Conservation (phyloP, 2,797 vertebrate genomes). For the Craterocephalus amniculus region DNA sequence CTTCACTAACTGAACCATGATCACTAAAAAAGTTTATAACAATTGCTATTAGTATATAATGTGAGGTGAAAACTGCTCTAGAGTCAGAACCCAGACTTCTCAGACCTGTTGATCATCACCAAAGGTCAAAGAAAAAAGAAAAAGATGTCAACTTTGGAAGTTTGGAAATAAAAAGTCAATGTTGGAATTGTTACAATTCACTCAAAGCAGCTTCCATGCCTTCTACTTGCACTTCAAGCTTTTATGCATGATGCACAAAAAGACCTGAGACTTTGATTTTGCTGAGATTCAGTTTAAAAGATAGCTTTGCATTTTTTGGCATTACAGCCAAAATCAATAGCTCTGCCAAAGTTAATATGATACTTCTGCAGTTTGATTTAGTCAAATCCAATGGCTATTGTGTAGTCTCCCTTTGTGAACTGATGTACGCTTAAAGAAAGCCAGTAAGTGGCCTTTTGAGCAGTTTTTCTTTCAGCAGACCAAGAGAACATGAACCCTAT, state of each 20-base stretch:
- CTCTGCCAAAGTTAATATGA: neutral
- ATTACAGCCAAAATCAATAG: neutral
- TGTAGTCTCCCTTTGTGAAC: neutral
- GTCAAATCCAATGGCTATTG: neutral
- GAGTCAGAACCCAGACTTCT: neutral
- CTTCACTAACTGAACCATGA: neutral
- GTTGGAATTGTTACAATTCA: neutral
- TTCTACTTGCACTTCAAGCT: neutral
- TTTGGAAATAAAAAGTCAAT: too few species aligned
- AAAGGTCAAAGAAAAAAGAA: neutral
- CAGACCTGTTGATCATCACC: neutral
- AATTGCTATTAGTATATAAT: neutral
- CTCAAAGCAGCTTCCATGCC: neutral
- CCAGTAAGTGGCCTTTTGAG: neutral
- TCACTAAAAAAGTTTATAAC: neutral
- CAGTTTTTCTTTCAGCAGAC: neutral
- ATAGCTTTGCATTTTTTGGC: neutral
- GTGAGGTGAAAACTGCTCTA: neutral
- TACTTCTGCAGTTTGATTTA: neutral
- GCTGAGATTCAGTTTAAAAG: neutral
- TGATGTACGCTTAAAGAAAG: neutral
- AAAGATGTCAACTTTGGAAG: neutral
- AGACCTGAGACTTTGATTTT: neutral
- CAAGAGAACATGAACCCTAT: neutral
- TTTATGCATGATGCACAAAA: neutral